Conservation (phyloP, 2,113 vertebrate species). For the Psilopsiagon aurifrons region DNA sequence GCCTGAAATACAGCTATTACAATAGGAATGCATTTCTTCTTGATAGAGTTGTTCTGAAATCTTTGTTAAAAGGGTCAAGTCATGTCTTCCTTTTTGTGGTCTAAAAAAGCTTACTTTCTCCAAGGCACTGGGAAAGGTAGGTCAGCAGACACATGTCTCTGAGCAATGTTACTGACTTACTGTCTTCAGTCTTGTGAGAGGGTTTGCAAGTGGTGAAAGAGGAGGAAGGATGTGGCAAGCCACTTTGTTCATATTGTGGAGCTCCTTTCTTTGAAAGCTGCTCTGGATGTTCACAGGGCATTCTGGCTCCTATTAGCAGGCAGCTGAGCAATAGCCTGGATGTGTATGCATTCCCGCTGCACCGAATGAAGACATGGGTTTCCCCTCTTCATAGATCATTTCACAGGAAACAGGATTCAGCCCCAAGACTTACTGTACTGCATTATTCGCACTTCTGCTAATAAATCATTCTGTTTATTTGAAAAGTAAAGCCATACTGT, state of each 20-base stretch:
- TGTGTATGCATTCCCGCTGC: background rate
- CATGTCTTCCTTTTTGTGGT: background rate
- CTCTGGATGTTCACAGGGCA: background rate
- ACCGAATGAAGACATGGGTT: background rate
- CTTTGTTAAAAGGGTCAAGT: background rate
- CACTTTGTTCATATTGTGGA: background rate
- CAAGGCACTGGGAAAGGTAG: background rate
- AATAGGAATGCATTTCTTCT: background rate
- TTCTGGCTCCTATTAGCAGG: conserved; percentile 25
- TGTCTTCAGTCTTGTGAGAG: background rate
- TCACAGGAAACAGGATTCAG: conserved; percentile 31
- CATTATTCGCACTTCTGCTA: background rate
- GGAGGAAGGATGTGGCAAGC: conserved; percentile 23
- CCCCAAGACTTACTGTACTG: background rate
- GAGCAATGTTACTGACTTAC: background rate
- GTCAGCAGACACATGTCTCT: background rate
- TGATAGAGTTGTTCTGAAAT: background rate
- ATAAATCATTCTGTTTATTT: conserved; percentile 46
- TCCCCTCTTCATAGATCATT: conserved; percentile 34
- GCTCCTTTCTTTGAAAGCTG: conserved; percentile 17
- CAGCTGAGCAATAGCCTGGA: conserved; percentile 10
- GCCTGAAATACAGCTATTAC: background rate
- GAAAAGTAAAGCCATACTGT: conserved; percentile 16
- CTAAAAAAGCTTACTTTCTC: background rate
- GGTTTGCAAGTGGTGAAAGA: background rate